Conservation (phyloP, 2,888 invertebrate species). For the Lycia hirtaria region DNA sequence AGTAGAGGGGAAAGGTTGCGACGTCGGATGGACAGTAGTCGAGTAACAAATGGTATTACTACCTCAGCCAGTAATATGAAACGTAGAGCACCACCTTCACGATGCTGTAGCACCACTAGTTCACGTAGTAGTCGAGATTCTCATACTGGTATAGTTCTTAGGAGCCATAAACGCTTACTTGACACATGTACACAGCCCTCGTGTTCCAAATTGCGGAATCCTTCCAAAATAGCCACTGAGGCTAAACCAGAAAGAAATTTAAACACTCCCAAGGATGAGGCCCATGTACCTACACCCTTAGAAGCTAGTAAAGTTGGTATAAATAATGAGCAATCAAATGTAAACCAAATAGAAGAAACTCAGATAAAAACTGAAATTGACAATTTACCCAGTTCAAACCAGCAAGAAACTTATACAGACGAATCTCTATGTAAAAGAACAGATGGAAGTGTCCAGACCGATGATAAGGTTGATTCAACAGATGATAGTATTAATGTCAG, state of each 20-base stretch:
- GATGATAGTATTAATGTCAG: constrained; percentile 53
- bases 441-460: constrained; percentile 51
- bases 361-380: constrained; percentile 49
- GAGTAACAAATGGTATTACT: constrained; percentile 60
- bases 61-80: constrained; percentile 60
- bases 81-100: constrained; percentile 64
- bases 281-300: constrained; percentile 57
- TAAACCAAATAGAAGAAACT: constrained; percentile 52
- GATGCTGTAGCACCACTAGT: constrained; percentile 80
- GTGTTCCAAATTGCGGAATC: constrained; percentile 64
- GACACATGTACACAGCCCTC: constrained; percentile 63
- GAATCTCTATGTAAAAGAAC: constrained; percentile 71
- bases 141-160: constrained; percentile 84
- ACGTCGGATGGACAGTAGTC: constrained; percentile 66
- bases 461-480: constrained; percentile 53
- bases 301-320: constrained; percentile 57
- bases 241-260: constrained; percentile 63
- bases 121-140: constrained; percentile 79
- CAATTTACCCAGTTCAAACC: constrained; percentile 54
- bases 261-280: constrained; percentile 64
- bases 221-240: constrained; percentile 60
- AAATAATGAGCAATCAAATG: constrained; percentile 57
- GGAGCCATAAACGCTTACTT: constrained; percentile 86
- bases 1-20: constrained; percentile 72
- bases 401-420: constrained; percentile 62